phyloP scores from a whole-genome alignment of 1,140 invertebrate species.

The Chlorops oryzae region DNA sequence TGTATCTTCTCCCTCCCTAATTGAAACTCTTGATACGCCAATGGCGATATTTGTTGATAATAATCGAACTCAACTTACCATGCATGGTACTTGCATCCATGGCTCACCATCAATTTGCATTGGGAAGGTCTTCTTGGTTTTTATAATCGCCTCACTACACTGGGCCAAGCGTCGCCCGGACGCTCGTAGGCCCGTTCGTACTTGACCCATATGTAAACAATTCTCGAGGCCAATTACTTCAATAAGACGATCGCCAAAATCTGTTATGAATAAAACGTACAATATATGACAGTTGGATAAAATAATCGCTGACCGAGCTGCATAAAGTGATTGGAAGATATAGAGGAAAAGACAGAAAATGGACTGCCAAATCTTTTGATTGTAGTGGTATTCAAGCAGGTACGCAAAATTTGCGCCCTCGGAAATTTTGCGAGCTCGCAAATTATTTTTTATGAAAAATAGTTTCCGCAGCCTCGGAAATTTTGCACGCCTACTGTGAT shows the following conservation, averaged over 20 bases:
- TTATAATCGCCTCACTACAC: conserved; percentile 87
- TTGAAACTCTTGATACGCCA: not conserved
- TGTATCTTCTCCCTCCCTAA: not conserved
- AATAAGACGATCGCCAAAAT: conserved; percentile 91
- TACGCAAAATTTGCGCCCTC: no score
- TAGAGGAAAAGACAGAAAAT: not conserved
- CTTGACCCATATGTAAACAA: conserved; percentile 94
- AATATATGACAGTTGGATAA: no score
- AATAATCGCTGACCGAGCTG: no score
- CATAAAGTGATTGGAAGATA: no score
- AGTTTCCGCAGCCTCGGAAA: no score
- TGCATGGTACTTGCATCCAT: conserved; percentile 94
- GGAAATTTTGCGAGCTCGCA: no score
- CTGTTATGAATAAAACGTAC: conserved; percentile 54
- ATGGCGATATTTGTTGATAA: conserved; percentile 9
- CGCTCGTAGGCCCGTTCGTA: conserved; percentile 81
- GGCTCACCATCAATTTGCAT: conserved; percentile 98
- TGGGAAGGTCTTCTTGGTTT: conserved; percentile 83
- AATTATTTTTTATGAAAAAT: no score
- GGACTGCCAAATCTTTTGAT: not conserved
- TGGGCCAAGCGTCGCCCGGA: conserved; percentile 82
- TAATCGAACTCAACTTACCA: conserved; percentile 54
- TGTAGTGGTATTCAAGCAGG: no score
- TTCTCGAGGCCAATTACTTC: conserved; percentile 95
- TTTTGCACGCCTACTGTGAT: no score